These are phyloP conservation scores for Muntiacus muntjak DNA, from an alignment of 2,113 vertebrate species.

Conservation along the genomic window DNA sequence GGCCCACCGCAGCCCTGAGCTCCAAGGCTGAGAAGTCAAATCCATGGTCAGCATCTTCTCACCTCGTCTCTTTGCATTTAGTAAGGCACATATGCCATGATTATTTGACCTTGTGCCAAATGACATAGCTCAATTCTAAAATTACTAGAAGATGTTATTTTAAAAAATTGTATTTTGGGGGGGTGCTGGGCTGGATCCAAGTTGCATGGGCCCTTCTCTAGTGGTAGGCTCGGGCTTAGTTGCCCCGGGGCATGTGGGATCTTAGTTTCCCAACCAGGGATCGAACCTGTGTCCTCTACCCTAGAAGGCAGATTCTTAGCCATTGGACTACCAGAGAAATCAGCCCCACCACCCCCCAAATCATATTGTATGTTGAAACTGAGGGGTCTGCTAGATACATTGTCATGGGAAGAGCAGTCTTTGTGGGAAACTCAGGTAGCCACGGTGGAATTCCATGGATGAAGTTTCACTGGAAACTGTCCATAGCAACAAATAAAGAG, in stretches of 20 bases:
- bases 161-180: not conserved
- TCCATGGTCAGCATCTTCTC: fast-evolving
- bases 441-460: not conserved
- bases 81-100: not conserved
- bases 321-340: not conserved
- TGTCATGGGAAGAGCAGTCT: not conserved
- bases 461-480: conserved; percentile 19
- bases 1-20: not conserved
- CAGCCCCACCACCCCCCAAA: not conserved
- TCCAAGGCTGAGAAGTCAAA: not conserved
- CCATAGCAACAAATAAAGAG: not conserved
- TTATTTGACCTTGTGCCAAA: not conserved
- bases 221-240: not conserved
- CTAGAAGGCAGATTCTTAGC: not conserved
- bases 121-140: conserved; percentile 5
- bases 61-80: fast-evolving
- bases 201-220: not conserved
- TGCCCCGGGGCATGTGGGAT: not conserved
- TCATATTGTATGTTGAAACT: not conserved
- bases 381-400: not conserved
- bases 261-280: not conserved
- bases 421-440: not conserved
- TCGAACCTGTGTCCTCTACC: not conserved
- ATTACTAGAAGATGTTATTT: not conserved
- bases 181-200: not conserved